A percentile compares a stretch with the other conserved stretches of the same genome.
Conservation (phyloP, 2,888 invertebrate species). For the Dione vanillae region DNA sequence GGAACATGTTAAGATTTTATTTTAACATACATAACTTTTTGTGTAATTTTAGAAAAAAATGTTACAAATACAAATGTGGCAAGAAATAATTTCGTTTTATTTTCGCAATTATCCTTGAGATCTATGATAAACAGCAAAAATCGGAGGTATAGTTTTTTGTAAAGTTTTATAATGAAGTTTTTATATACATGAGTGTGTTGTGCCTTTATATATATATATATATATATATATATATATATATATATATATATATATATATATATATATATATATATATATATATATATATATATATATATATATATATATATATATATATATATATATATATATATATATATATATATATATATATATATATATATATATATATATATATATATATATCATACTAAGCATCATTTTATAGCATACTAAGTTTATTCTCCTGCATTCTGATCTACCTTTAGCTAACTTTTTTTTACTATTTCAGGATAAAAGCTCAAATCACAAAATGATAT, state of each 20-base stretch:
- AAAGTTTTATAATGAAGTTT: background rate
- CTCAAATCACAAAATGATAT: background rate
- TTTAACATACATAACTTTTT: background rate
- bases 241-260: too few species aligned
- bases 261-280: too few species aligned
- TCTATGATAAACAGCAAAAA: background rate
- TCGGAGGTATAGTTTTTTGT: background rate
- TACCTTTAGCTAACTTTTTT: background rate
- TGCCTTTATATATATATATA: too few species aligned
- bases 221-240: too few species aligned
- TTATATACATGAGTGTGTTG: background rate
- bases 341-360: too few species aligned
- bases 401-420: too few species aligned
- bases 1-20: background rate
- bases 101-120: constrained; percentile 4
- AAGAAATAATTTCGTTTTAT: background rate
- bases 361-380: too few species aligned
- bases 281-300: too few species aligned
- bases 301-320: too few species aligned
- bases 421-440: background rate
- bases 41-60: background rate
- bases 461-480: constrained; percentile 12
- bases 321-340: too few species aligned
- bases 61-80: background rate
- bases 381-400: too few species aligned